A percentile compares a stretch with the other conserved stretches of the same genome.
phyloP scores from a whole-genome alignment of 2,888 invertebrate species.

The Horisme vitalbata region DNA sequence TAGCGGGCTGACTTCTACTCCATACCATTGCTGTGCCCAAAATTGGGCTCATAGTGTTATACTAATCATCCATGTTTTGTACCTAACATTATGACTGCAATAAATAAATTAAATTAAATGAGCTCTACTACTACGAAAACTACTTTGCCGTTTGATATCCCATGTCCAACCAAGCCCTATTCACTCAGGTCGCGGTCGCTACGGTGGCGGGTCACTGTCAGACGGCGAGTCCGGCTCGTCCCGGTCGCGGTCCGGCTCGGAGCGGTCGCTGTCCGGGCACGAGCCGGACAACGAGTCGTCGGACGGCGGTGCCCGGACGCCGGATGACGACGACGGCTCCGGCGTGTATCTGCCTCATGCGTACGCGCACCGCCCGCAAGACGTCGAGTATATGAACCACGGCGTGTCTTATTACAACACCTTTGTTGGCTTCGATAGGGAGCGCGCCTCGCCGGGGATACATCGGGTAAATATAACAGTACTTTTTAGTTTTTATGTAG shows the following conservation, averaged over 20 bases:
- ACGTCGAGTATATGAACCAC: constrained; percentile 78
- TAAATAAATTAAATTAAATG: too few species aligned
- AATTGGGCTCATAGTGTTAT: too few species aligned
- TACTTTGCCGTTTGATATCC: too few species aligned
- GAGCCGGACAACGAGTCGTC: constrained; percentile 90
- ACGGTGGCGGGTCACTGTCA: constrained; percentile 80
- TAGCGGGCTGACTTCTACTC: too few species aligned
- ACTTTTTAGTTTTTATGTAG: too few species aligned
- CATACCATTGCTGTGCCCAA: too few species aligned
- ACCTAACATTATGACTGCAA: too few species aligned
- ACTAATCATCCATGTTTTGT: too few species aligned
- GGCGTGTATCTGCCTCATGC: constrained; percentile 86
- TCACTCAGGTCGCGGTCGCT: constrained; percentile 85
- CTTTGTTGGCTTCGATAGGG: constrained; percentile 82
- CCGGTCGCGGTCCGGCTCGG: constrained; percentile 84
- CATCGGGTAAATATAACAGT: constrained; percentile 76
- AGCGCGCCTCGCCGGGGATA: constrained; percentile 72
- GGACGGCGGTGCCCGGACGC: constrained; percentile 86
- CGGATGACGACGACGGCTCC: constrained; percentile 87
- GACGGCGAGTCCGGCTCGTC: constrained; percentile 88
- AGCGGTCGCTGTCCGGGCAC: constrained; percentile 87
- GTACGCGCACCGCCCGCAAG: constrained; percentile 71
- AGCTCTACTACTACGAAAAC: too few species aligned
- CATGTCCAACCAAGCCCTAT: too few species aligned
- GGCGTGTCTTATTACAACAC: constrained; percentile 85